A percentile compares a stretch with the other conserved stretches of the same genome.
phyloP scores from a whole-genome alignment of 1,140 invertebrate species.

The Drosophila nikananu region DNA sequence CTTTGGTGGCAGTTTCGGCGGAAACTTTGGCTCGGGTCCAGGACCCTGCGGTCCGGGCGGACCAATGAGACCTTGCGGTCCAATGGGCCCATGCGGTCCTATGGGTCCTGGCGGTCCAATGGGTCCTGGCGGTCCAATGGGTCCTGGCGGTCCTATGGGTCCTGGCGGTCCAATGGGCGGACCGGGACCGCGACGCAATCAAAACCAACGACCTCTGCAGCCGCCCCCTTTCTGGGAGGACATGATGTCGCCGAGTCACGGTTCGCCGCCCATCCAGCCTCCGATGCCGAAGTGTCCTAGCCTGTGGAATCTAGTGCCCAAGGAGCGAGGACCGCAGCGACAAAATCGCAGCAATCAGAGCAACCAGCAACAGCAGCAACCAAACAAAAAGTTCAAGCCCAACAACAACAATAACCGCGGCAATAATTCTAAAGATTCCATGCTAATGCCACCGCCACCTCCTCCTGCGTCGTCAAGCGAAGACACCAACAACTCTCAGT shows the following conservation, averaged over 20 bases:
- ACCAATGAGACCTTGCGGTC: slow-evolving; percentile 19
- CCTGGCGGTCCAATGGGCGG: slow-evolving; percentile 23
- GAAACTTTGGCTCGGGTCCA: slow-evolving; percentile 55
- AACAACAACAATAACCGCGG: slow-evolving; percentile 22
- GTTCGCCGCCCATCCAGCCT: slow-evolving; percentile 65
- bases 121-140: slow-evolving; percentile 8
- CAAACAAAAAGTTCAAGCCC: slow-evolving; percentile 54
- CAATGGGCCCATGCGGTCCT: slow-evolving; percentile 10
- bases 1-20: slow-evolving; percentile 20
- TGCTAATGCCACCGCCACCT: slow-evolving; percentile 67
- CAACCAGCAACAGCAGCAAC: slow-evolving; percentile 29
- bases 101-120: slow-evolving; percentile 2
- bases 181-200: slow-evolving; percentile 8
- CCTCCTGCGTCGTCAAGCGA: slow-evolving; percentile 19
- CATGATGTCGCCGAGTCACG: slow-evolving; percentile 67
- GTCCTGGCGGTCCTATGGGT: not conserved
- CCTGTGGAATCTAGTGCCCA: slow-evolving; percentile 68
- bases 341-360: slow-evolving; percentile 29
- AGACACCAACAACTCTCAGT: not conserved
- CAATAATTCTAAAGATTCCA: slow-evolving; percentile 35
- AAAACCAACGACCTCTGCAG: slow-evolving; percentile 55
- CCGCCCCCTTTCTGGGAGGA: slow-evolving; percentile 76
- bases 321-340: slow-evolving; percentile 40
- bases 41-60: slow-evolving; percentile 40
- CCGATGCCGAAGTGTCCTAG: slow-evolving; percentile 75